phyloP scores from a whole-genome alignment of 2,888 invertebrate species.

The Melanostoma scalare region DNA sequence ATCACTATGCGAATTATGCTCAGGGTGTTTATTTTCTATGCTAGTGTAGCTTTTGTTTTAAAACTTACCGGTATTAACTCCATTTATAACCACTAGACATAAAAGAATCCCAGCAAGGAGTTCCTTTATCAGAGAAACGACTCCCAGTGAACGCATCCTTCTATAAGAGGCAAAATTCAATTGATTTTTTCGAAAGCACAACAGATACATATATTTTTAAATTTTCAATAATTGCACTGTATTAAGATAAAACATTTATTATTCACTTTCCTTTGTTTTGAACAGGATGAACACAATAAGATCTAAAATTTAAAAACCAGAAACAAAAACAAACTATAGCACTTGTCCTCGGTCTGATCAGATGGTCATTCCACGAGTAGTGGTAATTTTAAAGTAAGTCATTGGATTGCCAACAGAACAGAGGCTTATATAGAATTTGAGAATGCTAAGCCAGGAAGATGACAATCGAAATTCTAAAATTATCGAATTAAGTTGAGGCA shows the following conservation, averaged over 20 bases:
- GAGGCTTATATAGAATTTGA: constrained; percentile 68
- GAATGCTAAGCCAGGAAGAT: constrained; percentile 13
- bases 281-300: constrained; percentile 34
- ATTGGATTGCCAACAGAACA: constrained; percentile 52
- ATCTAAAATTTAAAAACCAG: constrained; percentile 2
- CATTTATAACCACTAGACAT: constrained; percentile 43
- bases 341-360: constrained; percentile 39
- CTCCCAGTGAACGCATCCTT: constrained; percentile 56
- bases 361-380: constrained; percentile 67
- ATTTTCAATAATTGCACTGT: neutral
- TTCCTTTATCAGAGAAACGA: constrained; percentile 37
- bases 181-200: neutral
- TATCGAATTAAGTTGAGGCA: constrained; percentile 29
- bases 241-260: constrained; percentile 4
- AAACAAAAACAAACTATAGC: constrained; percentile 32
- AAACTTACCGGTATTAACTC: constrained; percentile 61
- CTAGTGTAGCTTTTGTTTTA: neutral
- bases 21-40: no score
- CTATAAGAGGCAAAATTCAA: constrained; percentile 41
- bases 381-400: constrained; percentile 65
- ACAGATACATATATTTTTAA: neutral
- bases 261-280: constrained; percentile 54
- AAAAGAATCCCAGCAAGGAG: constrained; percentile 45
- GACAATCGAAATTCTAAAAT: constrained; percentile 39
- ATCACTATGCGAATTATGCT: no score